Conservation (phyloP, 1,140 invertebrate species). For the Aphelenchoides avenae region DNA sequence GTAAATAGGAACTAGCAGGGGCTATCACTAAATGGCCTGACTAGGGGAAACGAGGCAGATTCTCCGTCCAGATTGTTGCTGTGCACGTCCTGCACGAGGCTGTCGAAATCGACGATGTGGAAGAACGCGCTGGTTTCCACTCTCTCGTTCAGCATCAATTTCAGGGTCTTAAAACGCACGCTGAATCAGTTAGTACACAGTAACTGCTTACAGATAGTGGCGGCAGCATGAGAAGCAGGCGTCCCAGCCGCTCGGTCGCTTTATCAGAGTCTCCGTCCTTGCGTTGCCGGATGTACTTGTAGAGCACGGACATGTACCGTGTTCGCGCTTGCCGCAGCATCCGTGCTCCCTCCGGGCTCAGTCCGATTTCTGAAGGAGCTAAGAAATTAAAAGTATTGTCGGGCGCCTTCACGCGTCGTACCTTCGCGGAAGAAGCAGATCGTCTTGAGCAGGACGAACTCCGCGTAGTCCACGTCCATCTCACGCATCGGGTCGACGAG, state of each 20-base stretch:
- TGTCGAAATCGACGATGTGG: constrained; percentile 8
- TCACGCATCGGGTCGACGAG: constrained; percentile 5
- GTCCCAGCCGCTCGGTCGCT: background rate
- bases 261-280: background rate
- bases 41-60: too few relatives aligned
- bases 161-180: constrained; percentile 9
- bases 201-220: constrained; percentile 6
- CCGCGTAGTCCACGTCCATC: constrained; percentile 21
- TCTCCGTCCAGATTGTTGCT: background rate
- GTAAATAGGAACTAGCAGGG: too few relatives aligned
- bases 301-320: constrained; percentile 12
- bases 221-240: constrained; percentile 4
- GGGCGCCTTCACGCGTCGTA: constrained; percentile 2
- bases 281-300: constrained; percentile 4
- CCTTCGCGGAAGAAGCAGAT: constrained; percentile 27
- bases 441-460: constrained; percentile 26
- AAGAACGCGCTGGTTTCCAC: constrained; percentile 12
- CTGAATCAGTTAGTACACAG: too few relatives aligned
- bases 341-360: constrained; percentile 3
- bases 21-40: too few relatives aligned
- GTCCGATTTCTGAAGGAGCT: constrained; percentile 6
- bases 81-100: constrained; percentile 4
- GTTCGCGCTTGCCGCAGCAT: constrained; percentile 7
- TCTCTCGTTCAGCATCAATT: constrained; percentile 9
- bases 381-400: background rate